Conservation (phyloP, 2,888 invertebrate species). For the Calliphora vomitoria region DNA sequence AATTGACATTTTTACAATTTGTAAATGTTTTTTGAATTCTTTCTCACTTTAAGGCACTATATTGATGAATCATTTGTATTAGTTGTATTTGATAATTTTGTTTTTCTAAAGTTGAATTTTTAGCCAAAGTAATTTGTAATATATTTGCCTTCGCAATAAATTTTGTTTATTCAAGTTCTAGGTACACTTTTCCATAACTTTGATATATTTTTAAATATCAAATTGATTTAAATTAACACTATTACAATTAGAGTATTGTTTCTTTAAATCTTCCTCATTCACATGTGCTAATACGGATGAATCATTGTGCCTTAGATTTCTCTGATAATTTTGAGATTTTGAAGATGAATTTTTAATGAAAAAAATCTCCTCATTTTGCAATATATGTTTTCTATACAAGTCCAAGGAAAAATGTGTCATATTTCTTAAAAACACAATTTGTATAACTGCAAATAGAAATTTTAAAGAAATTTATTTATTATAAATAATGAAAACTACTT, state of each 20-base stretch:
- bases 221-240: constrained; percentile 32
- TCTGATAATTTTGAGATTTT: constrained; percentile 12
- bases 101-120: no score
- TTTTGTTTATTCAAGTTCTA: no score
- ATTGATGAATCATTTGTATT: no score
- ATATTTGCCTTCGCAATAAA: no score
- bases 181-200: neutral
- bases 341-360: neutral
- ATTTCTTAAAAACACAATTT: neutral
- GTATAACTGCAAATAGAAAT: constrained; percentile 16
- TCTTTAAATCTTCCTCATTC: constrained; percentile 20
- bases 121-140: no score
- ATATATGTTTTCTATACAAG: neutral
- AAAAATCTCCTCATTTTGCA: neutral
- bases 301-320: constrained; percentile 21
- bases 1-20: no score
- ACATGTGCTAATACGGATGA: constrained; percentile 9
- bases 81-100: no score
- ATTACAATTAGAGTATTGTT: constrained; percentile 5
- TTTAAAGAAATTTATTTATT: neutral
- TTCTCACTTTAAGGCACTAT: no score
- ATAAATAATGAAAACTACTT: neutral
- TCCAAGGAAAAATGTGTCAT: constrained; percentile 15
- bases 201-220: constrained; percentile 27
- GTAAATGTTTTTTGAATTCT: no score